Percentiles rank a stretch among this genome's conserved stretches.
These are phyloP conservation scores for Spea bombifrons DNA, from an alignment of 2,113 vertebrate species.

Conservation along the genomic window DNA sequence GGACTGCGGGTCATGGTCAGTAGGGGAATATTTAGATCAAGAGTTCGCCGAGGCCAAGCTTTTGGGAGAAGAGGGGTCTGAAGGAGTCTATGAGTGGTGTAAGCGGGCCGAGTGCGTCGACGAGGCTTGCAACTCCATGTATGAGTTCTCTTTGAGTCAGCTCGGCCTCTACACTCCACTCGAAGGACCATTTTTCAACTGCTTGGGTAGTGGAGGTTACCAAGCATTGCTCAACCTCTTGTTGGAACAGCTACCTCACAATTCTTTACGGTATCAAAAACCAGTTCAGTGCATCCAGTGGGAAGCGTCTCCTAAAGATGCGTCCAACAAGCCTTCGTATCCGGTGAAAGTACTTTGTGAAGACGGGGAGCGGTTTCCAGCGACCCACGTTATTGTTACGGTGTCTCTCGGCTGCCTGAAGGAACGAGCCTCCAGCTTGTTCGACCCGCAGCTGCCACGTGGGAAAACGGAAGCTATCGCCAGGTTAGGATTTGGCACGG, in stretches of 20 bases:
- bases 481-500: slow-evolving; percentile 54
- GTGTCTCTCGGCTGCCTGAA: slow-evolving; percentile 75
- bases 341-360: slow-evolving; percentile 76
- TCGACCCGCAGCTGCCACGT: slow-evolving; percentile 52
- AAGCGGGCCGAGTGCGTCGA: slow-evolving; percentile 57
- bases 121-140: slow-evolving; percentile 57
- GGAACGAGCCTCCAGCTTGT: slow-evolving; percentile 48
- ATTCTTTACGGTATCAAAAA: slow-evolving; percentile 56
- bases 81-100: slow-evolving; percentile 58
- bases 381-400: slow-evolving; percentile 83
- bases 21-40: slow-evolving; percentile 55
- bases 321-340: slow-evolving; percentile 47
- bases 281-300: slow-evolving; percentile 79
- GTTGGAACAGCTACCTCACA: slow-evolving; percentile 49
- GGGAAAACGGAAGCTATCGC: slow-evolving; percentile 54
- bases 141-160: slow-evolving; percentile 56
- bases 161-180: slow-evolving; percentile 49
- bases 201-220: slow-evolving; percentile 55
- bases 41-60: slow-evolving; percentile 42
- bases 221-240: slow-evolving; percentile 52
- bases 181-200: slow-evolving; percentile 56
- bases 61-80: slow-evolving; percentile 14
- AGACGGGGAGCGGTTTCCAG: slow-evolving; percentile 69
- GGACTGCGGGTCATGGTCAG: slow-evolving; percentile 36
- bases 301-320: slow-evolving; percentile 63